Percentiles rank a stretch among this genome's conserved stretches.
Evolutionary conservation across 2,113 vertebrate species (phyloP).

Genomic region (Mustela lutreola): DNA sequence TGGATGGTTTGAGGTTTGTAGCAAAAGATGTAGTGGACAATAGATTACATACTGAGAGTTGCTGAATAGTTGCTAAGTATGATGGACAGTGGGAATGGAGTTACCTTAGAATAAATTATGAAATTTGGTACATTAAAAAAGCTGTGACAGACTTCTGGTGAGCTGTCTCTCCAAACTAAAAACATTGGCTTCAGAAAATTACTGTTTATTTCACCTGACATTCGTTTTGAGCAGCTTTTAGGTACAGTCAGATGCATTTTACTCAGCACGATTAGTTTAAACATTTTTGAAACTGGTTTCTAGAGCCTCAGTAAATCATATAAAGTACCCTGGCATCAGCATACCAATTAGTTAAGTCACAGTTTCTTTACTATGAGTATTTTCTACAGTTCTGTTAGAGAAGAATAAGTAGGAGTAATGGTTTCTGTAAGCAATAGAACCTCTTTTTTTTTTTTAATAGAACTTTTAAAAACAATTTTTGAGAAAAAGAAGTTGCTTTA

Average conservation of each 20-base stretch:
- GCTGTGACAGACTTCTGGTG: neutral
- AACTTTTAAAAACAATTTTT: constrained; percentile 59
- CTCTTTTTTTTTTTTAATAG: too few relatives aligned
- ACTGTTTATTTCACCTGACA: neutral
- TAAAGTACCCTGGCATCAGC: neutral
- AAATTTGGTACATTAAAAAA: neutral
- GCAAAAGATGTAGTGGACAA: neutral
- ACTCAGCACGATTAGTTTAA: constrained; percentile 18
- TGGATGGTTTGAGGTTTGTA: constrained; percentile 38
- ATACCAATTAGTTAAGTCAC: neutral
- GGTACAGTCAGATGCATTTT: neutral
- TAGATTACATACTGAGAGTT: neutral
- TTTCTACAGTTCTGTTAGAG: constrained; percentile 31
- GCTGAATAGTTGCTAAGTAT: neutral
- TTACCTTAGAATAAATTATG: neutral
- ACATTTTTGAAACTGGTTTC: neutral
- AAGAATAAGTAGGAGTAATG: constrained; percentile 15
- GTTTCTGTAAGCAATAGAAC: constrained; percentile 23
- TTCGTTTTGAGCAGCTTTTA: neutral
- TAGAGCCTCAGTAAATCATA: neutral
- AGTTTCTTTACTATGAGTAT: constrained; percentile 3
- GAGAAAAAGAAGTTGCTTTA: constrained; percentile 14
- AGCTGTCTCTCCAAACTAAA: constrained; percentile 13
- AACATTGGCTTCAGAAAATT: neutral
- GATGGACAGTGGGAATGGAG: constrained; percentile 11